Evolutionary conservation across 2,797 vertebrate species (phyloP).

Genomic region (Onychomys arenicola): DNA sequence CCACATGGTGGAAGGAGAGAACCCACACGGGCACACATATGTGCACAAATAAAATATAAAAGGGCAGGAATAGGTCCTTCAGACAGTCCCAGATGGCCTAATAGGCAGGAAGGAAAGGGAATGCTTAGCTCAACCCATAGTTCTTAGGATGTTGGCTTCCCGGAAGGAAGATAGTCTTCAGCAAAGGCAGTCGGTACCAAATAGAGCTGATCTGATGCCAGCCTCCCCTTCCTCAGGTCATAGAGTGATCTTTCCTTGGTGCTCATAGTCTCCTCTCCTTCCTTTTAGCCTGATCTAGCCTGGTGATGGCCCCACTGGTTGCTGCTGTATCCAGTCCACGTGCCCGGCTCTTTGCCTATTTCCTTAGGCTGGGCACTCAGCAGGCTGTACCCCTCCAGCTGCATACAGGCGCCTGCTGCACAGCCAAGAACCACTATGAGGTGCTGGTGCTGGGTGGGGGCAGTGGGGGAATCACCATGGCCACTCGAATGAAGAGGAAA

Average conservation of each 20-base stretch:
- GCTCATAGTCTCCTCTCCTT: background rate
- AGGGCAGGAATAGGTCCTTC: background rate
- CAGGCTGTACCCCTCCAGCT: slow-evolving; percentile 81
- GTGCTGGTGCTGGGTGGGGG: slow-evolving; percentile 97
- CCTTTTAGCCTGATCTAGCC: slow-evolving; percentile 53
- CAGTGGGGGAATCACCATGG: slow-evolving; percentile 94
- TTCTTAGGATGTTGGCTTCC: background rate
- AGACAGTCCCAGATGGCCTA: background rate
- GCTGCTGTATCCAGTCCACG: slow-evolving; percentile 53
- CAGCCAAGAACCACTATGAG: slow-evolving; percentile 92
- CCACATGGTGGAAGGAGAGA: background rate
- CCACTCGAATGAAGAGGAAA: slow-evolving; percentile 95
- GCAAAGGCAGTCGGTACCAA: background rate
- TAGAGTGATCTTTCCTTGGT: background rate
- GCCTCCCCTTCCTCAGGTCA: background rate
- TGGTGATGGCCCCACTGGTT: slow-evolving; percentile 83
- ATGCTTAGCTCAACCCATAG: background rate
- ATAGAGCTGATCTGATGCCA: background rate
- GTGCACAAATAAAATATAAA: background rate
- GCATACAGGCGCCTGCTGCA: slow-evolving; percentile 87
- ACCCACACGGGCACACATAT: background rate
- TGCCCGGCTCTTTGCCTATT: slow-evolving; percentile 63
- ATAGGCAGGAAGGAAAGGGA: background rate
- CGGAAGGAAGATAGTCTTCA: background rate
- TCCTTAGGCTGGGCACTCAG: slow-evolving; percentile 78